Evolutionary conservation across 2,797 vertebrate species (phyloP).

Genomic region (Toxotes lorentzi): DNA sequence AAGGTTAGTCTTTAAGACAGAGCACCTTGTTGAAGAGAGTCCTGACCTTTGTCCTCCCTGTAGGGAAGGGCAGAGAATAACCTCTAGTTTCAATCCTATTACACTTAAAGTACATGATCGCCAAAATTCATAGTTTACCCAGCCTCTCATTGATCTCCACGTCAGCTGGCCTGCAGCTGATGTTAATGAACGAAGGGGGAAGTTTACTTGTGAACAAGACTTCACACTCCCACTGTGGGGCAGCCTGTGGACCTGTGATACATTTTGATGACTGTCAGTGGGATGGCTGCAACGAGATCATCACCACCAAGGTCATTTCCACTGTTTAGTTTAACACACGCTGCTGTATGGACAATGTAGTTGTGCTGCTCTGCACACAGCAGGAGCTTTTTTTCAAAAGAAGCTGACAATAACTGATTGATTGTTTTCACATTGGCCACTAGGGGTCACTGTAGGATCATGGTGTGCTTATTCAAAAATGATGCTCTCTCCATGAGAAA

Average conservation of each 20-base stretch:
- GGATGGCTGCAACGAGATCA: slow-evolving; percentile 29
- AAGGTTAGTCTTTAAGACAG: not conserved
- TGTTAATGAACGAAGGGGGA: slow-evolving; percentile 13
- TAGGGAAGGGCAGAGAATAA: not conserved
- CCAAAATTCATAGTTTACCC: not conserved
- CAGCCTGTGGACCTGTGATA: slow-evolving; percentile 33
- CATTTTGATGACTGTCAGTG: slow-evolving; percentile 27
- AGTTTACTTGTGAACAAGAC: slow-evolving; percentile 12
- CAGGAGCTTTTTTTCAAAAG: not conserved
- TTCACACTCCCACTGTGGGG: slow-evolving; percentile 43
- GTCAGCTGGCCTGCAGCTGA: slow-evolving; percentile 6
- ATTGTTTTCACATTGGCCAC: slow-evolving; percentile 34
- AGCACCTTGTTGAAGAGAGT: not conserved
- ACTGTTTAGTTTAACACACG: not conserved
- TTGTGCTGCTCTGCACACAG: not conserved
- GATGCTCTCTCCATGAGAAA: not conserved
- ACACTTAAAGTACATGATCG: not conserved
- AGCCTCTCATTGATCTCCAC: not conserved
- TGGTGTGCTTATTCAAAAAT: not conserved
- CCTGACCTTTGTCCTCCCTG: not conserved
- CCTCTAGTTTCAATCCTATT: not conserved
- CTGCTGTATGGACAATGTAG: not conserved
- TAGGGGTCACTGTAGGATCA: slow-evolving; percentile 56
- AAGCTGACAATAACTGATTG: not conserved
- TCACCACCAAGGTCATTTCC: slow-evolving; percentile 42